These are phyloP conservation scores for Oriolus oriolus DNA, from an alignment of 2,113 vertebrate genomes.

Conservation along the genomic window DNA sequence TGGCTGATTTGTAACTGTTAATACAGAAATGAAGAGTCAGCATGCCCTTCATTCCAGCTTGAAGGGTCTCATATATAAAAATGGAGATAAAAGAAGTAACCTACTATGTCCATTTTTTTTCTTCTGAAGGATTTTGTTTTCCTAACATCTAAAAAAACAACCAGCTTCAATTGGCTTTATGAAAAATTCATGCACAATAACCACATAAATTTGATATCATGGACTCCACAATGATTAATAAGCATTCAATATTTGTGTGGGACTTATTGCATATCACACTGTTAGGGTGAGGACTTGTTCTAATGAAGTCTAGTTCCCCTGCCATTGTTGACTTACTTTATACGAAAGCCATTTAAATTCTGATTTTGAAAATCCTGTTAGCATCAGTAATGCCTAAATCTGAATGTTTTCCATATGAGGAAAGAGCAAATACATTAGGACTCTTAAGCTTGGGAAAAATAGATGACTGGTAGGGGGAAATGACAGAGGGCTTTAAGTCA, in stretches of 20 bases:
- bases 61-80: neutral
- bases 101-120: neutral
- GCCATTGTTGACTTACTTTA: neutral
- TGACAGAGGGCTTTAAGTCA: conserved; percentile 10
- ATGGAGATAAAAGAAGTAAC: neutral
- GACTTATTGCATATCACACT: neutral
- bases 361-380: neutral
- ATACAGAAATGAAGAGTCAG: neutral
- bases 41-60: neutral
- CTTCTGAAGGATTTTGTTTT: neutral
- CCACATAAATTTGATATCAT: neutral
- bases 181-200: neutral
- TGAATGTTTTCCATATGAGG: conserved; percentile 35
- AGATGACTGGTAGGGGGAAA: neutral
- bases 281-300: neutral
- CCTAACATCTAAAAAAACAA: neutral
- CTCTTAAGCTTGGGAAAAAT: conserved; percentile 1
- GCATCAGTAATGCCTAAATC: neutral
- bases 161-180: neutral
- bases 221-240: neutral
- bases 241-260: neutral
- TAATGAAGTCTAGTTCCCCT: neutral
- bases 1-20: neutral
- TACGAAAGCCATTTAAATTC: neutral
- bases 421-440: neutral